Conservation (phyloP, 2,113 vertebrate species). For the Amphiprion percula region DNA sequence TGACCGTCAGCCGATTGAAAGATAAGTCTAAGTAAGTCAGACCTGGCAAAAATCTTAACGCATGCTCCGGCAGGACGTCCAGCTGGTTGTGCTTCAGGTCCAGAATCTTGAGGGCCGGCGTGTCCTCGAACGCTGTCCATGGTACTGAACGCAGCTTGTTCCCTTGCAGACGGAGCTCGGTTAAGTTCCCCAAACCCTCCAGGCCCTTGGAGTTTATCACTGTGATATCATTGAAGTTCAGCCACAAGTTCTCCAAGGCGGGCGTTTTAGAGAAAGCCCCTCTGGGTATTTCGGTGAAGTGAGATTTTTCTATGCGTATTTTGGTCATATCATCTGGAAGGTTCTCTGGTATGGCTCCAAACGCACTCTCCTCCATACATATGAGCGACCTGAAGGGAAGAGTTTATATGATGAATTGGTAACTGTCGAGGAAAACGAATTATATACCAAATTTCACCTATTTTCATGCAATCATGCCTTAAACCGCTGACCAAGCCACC, state of each 20-base stretch:
- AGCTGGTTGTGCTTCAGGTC: slow-evolving; percentile 93
- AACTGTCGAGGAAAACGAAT: too few relatives aligned
- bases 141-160: slow-evolving; percentile 92
- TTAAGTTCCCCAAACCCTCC: slow-evolving; percentile 85
- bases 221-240: slow-evolving; percentile 93
- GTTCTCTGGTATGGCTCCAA: slow-evolving; percentile 86
- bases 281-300: slow-evolving; percentile 88
- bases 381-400: slow-evolving; percentile 82
- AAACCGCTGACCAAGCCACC: not conserved
- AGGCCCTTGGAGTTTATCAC: slow-evolving; percentile 89
- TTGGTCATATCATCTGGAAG: slow-evolving; percentile 89
- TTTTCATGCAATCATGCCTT: not conserved
- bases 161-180: slow-evolving; percentile 91
- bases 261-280: slow-evolving; percentile 84
- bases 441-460: not conserved
- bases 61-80: slow-evolving; percentile 90
- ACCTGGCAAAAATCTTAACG: slow-evolving; percentile 87
- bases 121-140: slow-evolving; percentile 92
- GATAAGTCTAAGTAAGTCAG: slow-evolving; percentile 95
- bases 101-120: slow-evolving; percentile 87
- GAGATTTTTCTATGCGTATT: slow-evolving; percentile 92
- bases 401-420: not conserved
- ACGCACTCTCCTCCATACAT: slow-evolving; percentile 87
- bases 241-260: slow-evolving; percentile 90
- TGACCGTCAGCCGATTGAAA: slow-evolving; percentile 92